These are phyloP conservation scores for Amia ocellicauda DNA, from an alignment of 2,113 vertebrate genomes.

Conservation along the genomic window DNA sequence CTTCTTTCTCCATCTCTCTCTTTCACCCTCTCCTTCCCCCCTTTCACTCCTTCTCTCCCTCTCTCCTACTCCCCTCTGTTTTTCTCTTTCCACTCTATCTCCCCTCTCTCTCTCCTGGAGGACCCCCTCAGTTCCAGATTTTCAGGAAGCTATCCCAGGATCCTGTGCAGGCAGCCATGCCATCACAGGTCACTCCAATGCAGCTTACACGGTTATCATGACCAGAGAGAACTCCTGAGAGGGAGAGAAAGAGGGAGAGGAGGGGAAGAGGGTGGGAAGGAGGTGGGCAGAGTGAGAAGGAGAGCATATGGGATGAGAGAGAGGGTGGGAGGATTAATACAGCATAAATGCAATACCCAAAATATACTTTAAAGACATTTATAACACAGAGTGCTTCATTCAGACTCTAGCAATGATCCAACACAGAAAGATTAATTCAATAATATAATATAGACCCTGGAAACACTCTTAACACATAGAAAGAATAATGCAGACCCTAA, in stretches of 20 bases:
- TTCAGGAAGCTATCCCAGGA: slow-evolving; percentile 99
- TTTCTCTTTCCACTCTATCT: slow-evolving; percentile 25
- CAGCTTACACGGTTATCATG: slow-evolving; percentile 98
- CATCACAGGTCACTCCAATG: slow-evolving; percentile 84
- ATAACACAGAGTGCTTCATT: not conserved
- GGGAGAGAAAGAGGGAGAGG: slow-evolving; percentile 2
- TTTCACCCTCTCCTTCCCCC: slow-evolving; percentile 22
- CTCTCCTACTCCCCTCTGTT: not conserved
- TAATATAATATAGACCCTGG: no score
- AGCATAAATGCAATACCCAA: slow-evolving; percentile 13
- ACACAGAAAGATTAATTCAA: no score
- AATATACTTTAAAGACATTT: not conserved
- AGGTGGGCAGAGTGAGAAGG: not conserved
- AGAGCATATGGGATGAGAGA: not conserved
- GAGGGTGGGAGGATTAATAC: slow-evolving; percentile 2
- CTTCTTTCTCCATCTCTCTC: slow-evolving; percentile 14
- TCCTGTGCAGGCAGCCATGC: slow-evolving; percentile 93
- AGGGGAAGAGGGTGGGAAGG: not conserved
- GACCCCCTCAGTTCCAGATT: slow-evolving; percentile 83
- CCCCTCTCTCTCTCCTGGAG: slow-evolving; percentile 16
- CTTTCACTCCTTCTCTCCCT: slow-evolving; percentile 14
- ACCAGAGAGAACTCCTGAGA: slow-evolving; percentile 84
- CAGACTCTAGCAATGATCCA: not conserved
- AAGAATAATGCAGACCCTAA: no score
- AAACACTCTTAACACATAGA: no score